Evolutionary conservation across 1,140 invertebrate genomes (phyloP), one percentile per base, ranked within the genome.

Genomic region (Panagrolaimus sp.): DNA sequence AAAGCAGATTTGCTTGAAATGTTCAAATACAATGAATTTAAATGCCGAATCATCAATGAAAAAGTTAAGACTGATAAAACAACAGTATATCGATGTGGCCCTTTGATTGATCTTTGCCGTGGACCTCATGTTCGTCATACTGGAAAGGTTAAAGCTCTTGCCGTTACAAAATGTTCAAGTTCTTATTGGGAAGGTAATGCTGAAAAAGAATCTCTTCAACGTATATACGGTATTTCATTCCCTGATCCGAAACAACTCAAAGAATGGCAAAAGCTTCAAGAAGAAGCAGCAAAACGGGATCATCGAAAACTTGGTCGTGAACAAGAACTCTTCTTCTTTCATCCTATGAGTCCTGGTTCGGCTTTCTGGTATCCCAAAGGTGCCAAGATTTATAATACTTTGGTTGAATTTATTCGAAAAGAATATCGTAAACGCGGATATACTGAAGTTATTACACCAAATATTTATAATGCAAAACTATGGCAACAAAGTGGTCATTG

Each of bases 401-500:
- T 99, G 0, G 85, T 94, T 6, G 88, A 90, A 58, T 92, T 97
- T 72, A 94, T 98, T 17, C 88, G 89, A 70, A 85, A 86, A 55
- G 92, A 98, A 80, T 99, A 99, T 82, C 87, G 90, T 69, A 90
- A 91, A 74, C 88, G 96, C 43, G 95, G 95, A 21, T 99, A 98
- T 83, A 89, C 93, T 81, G 96, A 99, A 86, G 96, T 98, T 28
- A 89, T 98, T 0, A 89, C 91, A 0, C 96, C 96, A 0, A 99
- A 98, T 83, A 91, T 99, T 71, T 99, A 91, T 85, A 98, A 99
- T 83, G 88, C 89, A 24, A 96, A 96, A 84, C 84, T 99, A 15
- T 99, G 96, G 96, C 89, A 98, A 84, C 93, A 90, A 9, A 98
- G 94, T 0, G 96, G 96, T 0, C 96, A 99, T 84, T 98, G 95